These are phyloP conservation scores for Pemphredon lugubris DNA, from an alignment of 2,888 invertebrate species.

Conservation along the genomic window DNA sequence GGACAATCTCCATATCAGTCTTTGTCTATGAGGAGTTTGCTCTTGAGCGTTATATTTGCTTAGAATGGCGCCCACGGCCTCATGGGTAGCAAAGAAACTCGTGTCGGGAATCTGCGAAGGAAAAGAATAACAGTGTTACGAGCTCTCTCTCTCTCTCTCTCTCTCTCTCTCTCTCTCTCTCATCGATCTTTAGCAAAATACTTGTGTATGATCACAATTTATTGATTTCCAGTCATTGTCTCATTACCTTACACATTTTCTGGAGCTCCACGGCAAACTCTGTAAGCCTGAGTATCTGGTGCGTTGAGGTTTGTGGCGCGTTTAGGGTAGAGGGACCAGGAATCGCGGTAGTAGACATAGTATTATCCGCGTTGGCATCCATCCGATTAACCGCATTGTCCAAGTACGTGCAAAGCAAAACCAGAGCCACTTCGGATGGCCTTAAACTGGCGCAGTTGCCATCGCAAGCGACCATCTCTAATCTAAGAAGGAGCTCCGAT, in stretches of 20 bases:
- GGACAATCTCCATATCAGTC: constrained; percentile 89
- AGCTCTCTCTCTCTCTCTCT: neutral
- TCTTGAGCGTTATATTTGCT: constrained; percentile 88
- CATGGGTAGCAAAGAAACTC: constrained; percentile 85
- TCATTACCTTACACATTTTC: constrained; percentile 86
- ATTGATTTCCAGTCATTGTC: neutral
- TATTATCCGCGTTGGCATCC: constrained; percentile 75
- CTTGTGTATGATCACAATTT: neutral
- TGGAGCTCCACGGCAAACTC: constrained; percentile 88
- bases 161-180: too few relatives aligned
- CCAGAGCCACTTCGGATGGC: constrained; percentile 89
- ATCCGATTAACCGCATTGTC: constrained; percentile 82
- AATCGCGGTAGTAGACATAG: constrained; percentile 48
- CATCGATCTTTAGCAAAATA: too few relatives aligned
- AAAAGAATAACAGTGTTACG: neutral
- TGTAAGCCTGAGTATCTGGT: constrained; percentile 85
- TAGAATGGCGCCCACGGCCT: constrained; percentile 85
- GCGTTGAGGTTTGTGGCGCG: constrained; percentile 76
- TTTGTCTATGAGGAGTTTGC: constrained; percentile 87
- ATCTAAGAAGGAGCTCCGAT: constrained; percentile 85
- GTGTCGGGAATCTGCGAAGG: constrained; percentile 85
- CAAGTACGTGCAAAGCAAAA: constrained; percentile 88
- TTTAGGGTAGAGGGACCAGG: constrained; percentile 63
- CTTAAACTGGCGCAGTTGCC: constrained; percentile 88
- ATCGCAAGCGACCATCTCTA: constrained; percentile 90